Evolutionary conservation across 2,113 vertebrate species (phyloP).

Genomic region (Ctenodactylus gundi): DNA sequence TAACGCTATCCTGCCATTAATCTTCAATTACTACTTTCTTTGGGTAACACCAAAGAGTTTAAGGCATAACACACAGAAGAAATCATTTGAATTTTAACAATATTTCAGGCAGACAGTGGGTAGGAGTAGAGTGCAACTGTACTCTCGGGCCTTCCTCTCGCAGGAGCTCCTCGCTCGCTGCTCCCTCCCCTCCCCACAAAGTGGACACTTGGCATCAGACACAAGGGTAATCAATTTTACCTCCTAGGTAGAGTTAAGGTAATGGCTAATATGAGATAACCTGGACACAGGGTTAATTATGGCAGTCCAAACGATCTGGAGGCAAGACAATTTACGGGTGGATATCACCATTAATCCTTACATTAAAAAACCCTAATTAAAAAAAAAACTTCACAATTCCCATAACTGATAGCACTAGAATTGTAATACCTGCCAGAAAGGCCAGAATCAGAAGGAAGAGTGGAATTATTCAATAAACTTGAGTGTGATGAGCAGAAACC

Average conservation of each 20-base stretch:
- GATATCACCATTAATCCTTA: constrained; percentile 66
- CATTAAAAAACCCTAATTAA: constrained; percentile 21
- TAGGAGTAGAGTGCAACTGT: background rate
- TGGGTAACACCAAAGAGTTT: constrained; percentile 34
- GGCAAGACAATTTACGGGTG: constrained; percentile 59
- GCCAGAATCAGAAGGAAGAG: constrained; percentile 46
- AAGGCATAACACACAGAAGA: constrained; percentile 33
- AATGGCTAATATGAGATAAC: constrained; percentile 56
- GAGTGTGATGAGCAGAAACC: constrained; percentile 52
- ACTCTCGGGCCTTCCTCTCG: background rate
- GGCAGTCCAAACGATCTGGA: constrained; percentile 60
- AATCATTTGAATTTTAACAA: constrained; percentile 44
- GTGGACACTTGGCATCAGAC: background rate
- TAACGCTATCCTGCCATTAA: background rate
- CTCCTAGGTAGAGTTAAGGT: constrained; percentile 35
- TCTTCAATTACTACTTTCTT: constrained; percentile 19
- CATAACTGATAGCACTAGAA: constrained; percentile 78
- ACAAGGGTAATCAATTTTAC: background rate
- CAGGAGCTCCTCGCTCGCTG: background rate
- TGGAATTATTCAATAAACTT: constrained; percentile 64
- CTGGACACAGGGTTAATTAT: constrained; percentile 66
- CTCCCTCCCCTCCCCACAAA: background rate
- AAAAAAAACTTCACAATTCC: constrained; percentile 55
- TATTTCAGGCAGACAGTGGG: background rate
- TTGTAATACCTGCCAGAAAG: constrained; percentile 53